Evolutionary conservation across 1,140 invertebrate species (phyloP).

Genomic region (Heliconius eleuchia): DNA sequence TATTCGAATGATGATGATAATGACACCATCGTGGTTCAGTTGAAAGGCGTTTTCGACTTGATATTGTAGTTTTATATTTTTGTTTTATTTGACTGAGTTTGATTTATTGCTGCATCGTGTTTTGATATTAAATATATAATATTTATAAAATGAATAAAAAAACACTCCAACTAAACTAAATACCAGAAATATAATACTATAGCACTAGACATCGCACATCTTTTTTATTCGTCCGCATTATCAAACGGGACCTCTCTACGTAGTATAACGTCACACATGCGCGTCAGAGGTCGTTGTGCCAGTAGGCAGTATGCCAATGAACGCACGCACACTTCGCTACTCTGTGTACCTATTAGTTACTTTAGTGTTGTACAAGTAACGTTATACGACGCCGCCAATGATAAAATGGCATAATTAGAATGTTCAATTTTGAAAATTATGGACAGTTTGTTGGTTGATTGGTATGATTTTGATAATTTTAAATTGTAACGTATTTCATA

Average conservation of each 20-base stretch:
- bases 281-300: constrained; percentile 75
- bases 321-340: constrained; percentile 57
- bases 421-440: constrained; percentile 1
- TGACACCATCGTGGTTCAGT: too few species aligned
- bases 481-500: too few species aligned
- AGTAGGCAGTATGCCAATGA: constrained; percentile 78
- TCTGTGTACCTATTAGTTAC: constrained; percentile 38
- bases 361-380: constrained; percentile 3
- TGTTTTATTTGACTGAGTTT: too few species aligned
- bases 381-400: constrained; percentile 2
- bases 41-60: too few species aligned
- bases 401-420: not conserved
- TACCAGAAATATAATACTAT: not conserved
- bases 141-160: not conserved
- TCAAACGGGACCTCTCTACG: constrained; percentile 64
- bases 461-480: constrained; percentile 84
- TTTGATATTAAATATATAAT: too few species aligned
- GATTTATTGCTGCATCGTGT: too few species aligned
- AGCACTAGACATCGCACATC: constrained; percentile 8
- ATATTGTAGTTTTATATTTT: too few species aligned
- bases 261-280: constrained; percentile 63
- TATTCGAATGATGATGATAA: too few species aligned
- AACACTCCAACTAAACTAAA: not conserved
- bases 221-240: constrained; percentile 55
- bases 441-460: too few species aligned